Percentiles rank a stretch among this genome's conserved stretches.
Conservation (phyloP, 2,888 invertebrate genomes). For the Pheosia tremula region DNA sequence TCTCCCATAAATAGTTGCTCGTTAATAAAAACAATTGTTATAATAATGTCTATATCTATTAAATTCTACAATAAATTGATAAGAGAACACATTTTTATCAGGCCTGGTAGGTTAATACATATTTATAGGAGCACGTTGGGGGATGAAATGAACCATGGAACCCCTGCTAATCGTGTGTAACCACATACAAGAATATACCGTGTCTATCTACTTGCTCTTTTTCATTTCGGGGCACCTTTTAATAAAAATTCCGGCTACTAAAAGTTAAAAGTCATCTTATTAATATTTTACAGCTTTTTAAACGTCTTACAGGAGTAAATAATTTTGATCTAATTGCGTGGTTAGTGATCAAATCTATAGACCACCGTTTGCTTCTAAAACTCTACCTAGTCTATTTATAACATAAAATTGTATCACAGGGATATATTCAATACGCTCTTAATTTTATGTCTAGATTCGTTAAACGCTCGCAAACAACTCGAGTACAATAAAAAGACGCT, state of each 20-base stretch:
- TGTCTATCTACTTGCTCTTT: slow-evolving; percentile 10
- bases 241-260: too few relatives aligned
- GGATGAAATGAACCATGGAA: slow-evolving; percentile 8
- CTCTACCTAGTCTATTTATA: not conserved
- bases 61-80: not conserved
- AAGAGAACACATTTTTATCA: not conserved
- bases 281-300: too few relatives aligned
- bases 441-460: slow-evolving; percentile 37
- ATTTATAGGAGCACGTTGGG: slow-evolving; percentile 1
- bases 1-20: too few relatives aligned
- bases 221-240: not conserved
- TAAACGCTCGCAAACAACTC: slow-evolving; percentile 44
- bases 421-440: slow-evolving; percentile 19
- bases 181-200: slow-evolving; percentile 9
- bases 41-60: not conserved
- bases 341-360: too few relatives aligned
- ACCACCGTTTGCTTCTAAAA: too few relatives aligned
- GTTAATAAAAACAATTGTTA: too few relatives aligned
- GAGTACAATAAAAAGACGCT: slow-evolving; percentile 72
- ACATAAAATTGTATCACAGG: not conserved
- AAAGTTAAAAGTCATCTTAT: too few relatives aligned
- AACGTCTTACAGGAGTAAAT: too few relatives aligned
- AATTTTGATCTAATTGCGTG: too few relatives aligned
- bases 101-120: not conserved
- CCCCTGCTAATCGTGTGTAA: slow-evolving; percentile 9